Conservation (phyloP, 2,797 vertebrate species). For the Notolabrus celidotus region DNA sequence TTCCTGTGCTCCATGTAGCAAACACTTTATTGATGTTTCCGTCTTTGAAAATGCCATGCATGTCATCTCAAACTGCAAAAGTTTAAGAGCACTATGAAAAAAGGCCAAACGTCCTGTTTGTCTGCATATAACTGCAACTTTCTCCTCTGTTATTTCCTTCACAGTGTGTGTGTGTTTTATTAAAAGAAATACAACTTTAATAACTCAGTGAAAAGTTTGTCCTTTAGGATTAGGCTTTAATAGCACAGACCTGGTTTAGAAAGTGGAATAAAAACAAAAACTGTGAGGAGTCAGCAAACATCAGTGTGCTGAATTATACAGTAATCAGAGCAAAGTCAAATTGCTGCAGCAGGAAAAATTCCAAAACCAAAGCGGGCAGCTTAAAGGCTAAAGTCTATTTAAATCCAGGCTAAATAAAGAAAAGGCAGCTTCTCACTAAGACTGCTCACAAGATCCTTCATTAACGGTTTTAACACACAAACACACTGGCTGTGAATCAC, state of each 20-base stretch:
- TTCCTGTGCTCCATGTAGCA: background rate
- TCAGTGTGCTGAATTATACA: background rate
- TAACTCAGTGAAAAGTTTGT: background rate
- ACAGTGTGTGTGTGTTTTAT: background rate
- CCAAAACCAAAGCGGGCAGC: conserved; percentile 15
- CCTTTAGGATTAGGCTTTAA: background rate
- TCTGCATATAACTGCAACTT: background rate
- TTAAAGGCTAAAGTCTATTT: conserved; percentile 41
- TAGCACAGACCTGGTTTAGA: background rate
- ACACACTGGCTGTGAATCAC: conserved; percentile 22
- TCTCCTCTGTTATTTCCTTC: background rate
- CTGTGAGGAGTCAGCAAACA: conserved; percentile 2
- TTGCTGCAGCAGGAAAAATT: conserved; percentile 25
- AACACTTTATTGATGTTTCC: background rate
- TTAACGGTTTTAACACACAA: conserved; percentile 36
- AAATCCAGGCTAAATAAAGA: conserved; percentile 46
- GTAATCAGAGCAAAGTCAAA: conserved; percentile 32
- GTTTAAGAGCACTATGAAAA: background rate
- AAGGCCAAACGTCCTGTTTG: background rate
- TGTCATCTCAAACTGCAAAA: background rate
- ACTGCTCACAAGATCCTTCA: conserved; percentile 33
- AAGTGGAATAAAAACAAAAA: background rate
- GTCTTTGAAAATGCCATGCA: conserved; percentile 1
- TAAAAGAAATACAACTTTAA: background rate
- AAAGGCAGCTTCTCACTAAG: conserved; percentile 26